Evolutionary conservation across 2,888 invertebrate species (phyloP), one percentile per base, ranked within the genome.

Genomic region (Zootermopsis nevadensis): DNA sequence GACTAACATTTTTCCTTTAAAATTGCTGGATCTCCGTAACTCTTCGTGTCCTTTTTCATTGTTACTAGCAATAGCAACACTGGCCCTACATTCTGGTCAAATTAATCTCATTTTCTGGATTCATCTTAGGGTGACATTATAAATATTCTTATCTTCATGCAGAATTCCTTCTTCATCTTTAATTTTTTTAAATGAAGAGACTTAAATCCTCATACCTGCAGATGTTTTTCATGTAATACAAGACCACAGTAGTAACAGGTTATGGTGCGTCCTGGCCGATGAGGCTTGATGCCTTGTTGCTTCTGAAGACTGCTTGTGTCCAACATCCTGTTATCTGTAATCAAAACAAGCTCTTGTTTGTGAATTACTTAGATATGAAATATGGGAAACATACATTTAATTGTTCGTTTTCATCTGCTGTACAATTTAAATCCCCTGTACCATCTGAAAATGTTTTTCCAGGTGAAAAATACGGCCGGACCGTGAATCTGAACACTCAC

Each of bases 241-340:
- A 38, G 27, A 15, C 60, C 66, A 66, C 79, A 79, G 60, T 79
- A 79, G 66, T 79, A 79, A 38, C 79, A 79, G 24, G 79, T 79
- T 27, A 79, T 35, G 15, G n/a, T 35, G 33, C 79, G 79, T 4
- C 79, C 79, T 33, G 79, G 66, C 15, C 66, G 55, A 35, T 79
- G 66, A 38, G 74, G 74, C 33, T 74, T 33, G 10, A 7, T 31
- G 8, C 10, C 19, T 8, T 31, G 31, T 10, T 69, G 60, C 69
- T 33, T 30, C 69, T 69, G 69, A 30, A 69, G 12, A 24, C 38
- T 74, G 42, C 74, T n/a, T 10, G 60, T 27, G 8, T 60, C n/a
- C 27, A 27, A 7, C 27, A 12, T 27, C 6, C 27, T 74, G n/a
- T 22, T 24, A 38, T 74, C 74, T 74, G 74, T 31, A 33, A 69